phyloP scores from a whole-genome alignment of 2,888 invertebrate genomes.

The Heliconius hortense region DNA sequence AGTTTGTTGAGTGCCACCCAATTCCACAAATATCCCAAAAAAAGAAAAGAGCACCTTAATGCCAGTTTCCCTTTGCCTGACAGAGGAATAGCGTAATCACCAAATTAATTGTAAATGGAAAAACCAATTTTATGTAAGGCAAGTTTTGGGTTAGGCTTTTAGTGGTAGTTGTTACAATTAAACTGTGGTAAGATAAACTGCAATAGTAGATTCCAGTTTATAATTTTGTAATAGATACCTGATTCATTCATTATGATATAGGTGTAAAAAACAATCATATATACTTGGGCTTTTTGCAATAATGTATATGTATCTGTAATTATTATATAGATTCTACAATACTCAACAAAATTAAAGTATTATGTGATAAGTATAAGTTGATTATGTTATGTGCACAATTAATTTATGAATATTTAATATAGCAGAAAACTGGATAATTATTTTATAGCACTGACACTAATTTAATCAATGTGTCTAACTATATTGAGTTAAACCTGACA shows the following conservation, averaged over 20 bases:
- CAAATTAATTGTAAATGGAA: neutral
- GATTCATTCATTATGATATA: no score
- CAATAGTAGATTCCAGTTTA: neutral
- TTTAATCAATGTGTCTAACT: neutral
- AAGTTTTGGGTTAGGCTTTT: no score
- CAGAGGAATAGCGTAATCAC: neutral
- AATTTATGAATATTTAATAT: neutral
- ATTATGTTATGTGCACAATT: slow-evolving; percentile 1
- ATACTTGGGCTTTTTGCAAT: slow-evolving; percentile 1
- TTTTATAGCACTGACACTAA: neutral
- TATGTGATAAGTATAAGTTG: neutral
- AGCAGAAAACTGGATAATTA: neutral
- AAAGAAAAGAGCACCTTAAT: no score
- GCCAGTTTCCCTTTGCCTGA: no score
- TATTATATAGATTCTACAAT: neutral
- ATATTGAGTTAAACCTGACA: neutral
- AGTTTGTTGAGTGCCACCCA: neutral
- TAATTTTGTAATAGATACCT: no score
- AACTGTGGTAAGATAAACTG: no score
- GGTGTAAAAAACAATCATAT: neutral
- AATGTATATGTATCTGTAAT: neutral
- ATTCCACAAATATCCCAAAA: neutral
- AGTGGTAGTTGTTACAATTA: no score
- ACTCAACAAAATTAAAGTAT: neutral
- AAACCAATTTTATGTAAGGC: neutral